Conservation (phyloP, 2,113 vertebrate genomes). For the Lophochroa leadbeateri region DNA sequence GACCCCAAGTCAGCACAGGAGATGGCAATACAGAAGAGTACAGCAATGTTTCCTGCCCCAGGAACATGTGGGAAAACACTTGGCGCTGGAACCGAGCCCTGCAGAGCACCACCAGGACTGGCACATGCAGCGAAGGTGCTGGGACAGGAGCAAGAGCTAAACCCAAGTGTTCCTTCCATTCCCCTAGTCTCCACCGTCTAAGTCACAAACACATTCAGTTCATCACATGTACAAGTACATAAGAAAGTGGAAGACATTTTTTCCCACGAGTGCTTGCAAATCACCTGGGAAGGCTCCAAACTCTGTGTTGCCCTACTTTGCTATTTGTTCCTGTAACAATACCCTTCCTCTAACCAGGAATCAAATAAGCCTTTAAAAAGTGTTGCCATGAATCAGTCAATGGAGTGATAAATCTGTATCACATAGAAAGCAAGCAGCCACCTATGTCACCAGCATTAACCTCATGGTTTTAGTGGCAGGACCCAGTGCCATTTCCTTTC, state of each 20-base stretch:
- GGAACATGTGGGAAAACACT: background rate
- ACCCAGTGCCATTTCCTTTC: background rate
- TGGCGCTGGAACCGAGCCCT: background rate
- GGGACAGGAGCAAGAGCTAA: background rate
- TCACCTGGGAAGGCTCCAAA: background rate
- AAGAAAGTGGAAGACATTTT: background rate
- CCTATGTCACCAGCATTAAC: background rate
- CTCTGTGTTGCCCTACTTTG: background rate
- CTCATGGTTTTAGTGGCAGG: background rate
- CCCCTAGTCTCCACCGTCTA: background rate
- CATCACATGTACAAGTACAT: background rate
- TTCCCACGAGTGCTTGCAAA: background rate
- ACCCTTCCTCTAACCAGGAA: slow-evolving; percentile 1
- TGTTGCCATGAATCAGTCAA: slow-evolving; percentile 1
- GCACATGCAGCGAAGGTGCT: background rate
- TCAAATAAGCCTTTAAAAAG: slow-evolving; percentile 35
- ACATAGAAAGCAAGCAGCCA: background rate
- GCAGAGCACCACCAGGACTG: background rate
- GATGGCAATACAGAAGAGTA: background rate
- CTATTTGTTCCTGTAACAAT: background rate
- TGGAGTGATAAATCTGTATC: slow-evolving; percentile 25
- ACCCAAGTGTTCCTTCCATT: background rate
- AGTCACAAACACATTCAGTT: background rate
- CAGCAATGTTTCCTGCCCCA: background rate
- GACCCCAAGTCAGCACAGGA: background rate